These are phyloP conservation scores for Seriola rivoliana DNA, from an alignment of 2,113 vertebrate species.

Conservation along the genomic window DNA sequence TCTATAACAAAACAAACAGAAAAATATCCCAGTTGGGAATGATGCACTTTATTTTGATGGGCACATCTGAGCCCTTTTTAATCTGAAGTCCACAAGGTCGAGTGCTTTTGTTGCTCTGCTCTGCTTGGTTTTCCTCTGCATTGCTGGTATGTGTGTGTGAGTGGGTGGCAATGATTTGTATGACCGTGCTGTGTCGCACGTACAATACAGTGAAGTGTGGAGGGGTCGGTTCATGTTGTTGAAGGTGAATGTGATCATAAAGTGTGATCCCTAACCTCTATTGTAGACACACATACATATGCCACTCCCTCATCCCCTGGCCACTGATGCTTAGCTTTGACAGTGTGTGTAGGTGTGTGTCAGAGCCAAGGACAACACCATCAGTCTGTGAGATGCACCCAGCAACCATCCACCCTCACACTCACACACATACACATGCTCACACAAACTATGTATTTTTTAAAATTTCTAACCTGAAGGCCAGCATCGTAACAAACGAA, in stretches of 20 bases:
- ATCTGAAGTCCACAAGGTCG: constrained; percentile 52
- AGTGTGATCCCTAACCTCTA: constrained; percentile 71
- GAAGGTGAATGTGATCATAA: constrained; percentile 76
- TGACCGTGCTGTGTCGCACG: constrained; percentile 26
- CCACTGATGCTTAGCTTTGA: constrained; percentile 72
- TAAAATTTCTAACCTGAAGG: constrained; percentile 68
- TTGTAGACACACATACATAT: constrained; percentile 44
- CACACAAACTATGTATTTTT: constrained; percentile 50
- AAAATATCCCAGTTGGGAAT: constrained; percentile 27
- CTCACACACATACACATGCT: constrained; percentile 44
- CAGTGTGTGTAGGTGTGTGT: constrained; percentile 79
- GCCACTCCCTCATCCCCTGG: constrained; percentile 65
- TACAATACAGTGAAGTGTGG: background rate
- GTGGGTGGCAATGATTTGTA: constrained; percentile 50
- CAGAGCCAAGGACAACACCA: constrained; percentile 80
- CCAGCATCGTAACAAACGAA: constrained; percentile 64
- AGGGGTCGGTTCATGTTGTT: constrained; percentile 37
- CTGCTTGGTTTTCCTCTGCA: constrained; percentile 13
- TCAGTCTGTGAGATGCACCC: constrained; percentile 71
- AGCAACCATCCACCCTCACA: constrained; percentile 57
- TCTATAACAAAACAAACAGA: constrained; percentile 37
- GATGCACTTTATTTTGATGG: constrained; percentile 45
- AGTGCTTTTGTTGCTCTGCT: constrained; percentile 43
- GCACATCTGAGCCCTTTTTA: constrained; percentile 55
- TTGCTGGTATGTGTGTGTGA: constrained; percentile 15